phyloP scores from a whole-genome alignment of 2,797 vertebrate genomes.

The Myotis vivesi region DNA sequence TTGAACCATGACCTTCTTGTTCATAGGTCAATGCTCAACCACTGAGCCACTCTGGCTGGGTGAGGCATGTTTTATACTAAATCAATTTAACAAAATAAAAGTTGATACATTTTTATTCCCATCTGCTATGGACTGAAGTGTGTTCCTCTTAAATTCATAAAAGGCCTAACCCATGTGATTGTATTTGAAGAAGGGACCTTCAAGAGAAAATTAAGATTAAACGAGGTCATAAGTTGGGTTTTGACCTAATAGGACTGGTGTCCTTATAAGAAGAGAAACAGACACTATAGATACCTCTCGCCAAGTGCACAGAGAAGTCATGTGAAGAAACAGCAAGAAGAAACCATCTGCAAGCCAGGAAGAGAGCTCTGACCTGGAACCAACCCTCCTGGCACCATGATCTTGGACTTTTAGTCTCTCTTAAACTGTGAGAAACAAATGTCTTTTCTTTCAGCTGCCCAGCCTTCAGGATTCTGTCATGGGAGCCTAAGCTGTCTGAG shows the following conservation, averaged over 20 bases:
- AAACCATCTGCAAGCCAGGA: background rate
- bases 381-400: background rate
- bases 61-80: background rate
- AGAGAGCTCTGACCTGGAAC: background rate
- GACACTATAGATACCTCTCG: too few species aligned
- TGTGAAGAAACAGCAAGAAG: accelerated
- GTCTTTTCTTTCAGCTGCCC: accelerated
- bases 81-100: background rate
- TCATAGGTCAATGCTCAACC: too few species aligned
- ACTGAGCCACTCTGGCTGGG: too few species aligned
- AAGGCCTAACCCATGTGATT: background rate
- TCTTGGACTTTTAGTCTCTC: background rate
- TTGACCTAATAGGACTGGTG: too few species aligned
- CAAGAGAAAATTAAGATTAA: background rate
- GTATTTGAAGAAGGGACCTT: background rate
- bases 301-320: too few species aligned
- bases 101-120: background rate
- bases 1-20: too few species aligned
- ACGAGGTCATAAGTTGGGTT: background rate
- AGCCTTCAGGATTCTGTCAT: background rate
- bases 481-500: background rate
- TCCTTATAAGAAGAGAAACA: background rate
- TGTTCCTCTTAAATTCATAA: background rate
- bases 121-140: background rate
- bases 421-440: background rate